Conservation (phyloP, 2,888 invertebrate genomes). For the Diabrotica balteata region DNA sequence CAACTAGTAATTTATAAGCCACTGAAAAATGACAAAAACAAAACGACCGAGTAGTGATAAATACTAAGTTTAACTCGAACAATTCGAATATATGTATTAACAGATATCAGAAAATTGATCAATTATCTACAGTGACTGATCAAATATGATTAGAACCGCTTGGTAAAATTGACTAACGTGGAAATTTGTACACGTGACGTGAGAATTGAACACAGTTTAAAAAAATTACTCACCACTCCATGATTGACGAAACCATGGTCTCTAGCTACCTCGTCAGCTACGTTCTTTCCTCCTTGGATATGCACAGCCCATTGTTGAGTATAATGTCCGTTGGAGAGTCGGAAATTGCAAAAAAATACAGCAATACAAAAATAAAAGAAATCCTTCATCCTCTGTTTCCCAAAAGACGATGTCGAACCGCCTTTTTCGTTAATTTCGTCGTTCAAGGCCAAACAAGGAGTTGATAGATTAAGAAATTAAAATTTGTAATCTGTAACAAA, state of each 20-base stretch:
- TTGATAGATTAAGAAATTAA: slow-evolving; percentile 15
- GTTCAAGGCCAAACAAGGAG: slow-evolving; percentile 10
- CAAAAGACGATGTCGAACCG: slow-evolving; percentile 30
- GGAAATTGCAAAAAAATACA: slow-evolving; percentile 43
- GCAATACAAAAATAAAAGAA: slow-evolving; percentile 47
- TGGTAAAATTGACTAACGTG: no score
- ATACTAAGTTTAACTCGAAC: no score
- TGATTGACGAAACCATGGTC: slow-evolving; percentile 86
- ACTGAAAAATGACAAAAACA: no score
- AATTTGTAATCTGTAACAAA: slow-evolving; percentile 18
- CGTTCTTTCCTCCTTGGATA: slow-evolving; percentile 70
- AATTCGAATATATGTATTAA: no score
- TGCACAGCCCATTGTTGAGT: slow-evolving; percentile 89
- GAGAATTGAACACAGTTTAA: no score
- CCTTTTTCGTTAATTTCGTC: slow-evolving; percentile 11
- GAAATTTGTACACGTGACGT: no score
- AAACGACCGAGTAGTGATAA: no score
- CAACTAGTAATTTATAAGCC: no score
- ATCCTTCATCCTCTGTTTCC: slow-evolving; percentile 48
- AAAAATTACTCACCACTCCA: slow-evolving; percentile 74
- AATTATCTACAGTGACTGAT: neutral
- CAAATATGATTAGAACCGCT: no score
- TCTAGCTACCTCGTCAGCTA: slow-evolving; percentile 77
- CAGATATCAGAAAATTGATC: neutral
- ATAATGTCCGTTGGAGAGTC: slow-evolving; percentile 63